Base-by-base conservation (phyloP, 2,113 vertebrate species). In the Synodontis membranacea region DNA sequence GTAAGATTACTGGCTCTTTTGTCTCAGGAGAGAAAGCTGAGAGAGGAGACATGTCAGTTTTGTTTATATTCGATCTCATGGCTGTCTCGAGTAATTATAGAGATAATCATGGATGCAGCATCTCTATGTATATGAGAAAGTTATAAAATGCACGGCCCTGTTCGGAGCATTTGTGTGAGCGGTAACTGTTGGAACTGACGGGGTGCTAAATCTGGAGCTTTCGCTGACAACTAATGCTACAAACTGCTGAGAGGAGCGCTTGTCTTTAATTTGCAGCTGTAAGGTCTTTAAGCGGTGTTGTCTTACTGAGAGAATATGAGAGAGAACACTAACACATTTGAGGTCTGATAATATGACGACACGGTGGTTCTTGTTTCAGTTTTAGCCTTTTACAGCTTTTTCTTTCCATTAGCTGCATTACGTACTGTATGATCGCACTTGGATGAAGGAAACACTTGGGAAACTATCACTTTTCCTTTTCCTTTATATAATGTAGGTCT, bases 181-280 rank as follows among this genome's bases (percentile, higher is more conserved):
- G 44, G 34, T 46, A 46, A 48, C 44, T 39, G 28, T 66, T 78
- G 28, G 66, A 54, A 78, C 11, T 88, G 76, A 83, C 85, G 74
- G 79, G 21, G 60, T 19, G 56, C 58, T 85, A 85, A 58, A 76
- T 80, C 56, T 44, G 50, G 52, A 58, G 31, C 82, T 37, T 79
- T 52, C 70, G 86, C 31, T 28, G 37, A 58, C 68, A 62, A n/a
- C n/a, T 39, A 23, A 78, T 87, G 6, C 74, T 37, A 25, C 84
- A 79, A 56, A 72, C 37, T 75, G 68, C 68, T 84, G 83, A 60
- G 68, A 75, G 68, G 21, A 7, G 52, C 14, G 56, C 84, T 64
- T 37, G 82, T 68, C 82, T 52, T 70, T 84, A 68, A 72, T 84
- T 70, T 84, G 66, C 64, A 72, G 76, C 48, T 64, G 42, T 82